Base-by-base conservation (phyloP, 2,888 invertebrate species). In the Oxyteleia sp. region DNA sequence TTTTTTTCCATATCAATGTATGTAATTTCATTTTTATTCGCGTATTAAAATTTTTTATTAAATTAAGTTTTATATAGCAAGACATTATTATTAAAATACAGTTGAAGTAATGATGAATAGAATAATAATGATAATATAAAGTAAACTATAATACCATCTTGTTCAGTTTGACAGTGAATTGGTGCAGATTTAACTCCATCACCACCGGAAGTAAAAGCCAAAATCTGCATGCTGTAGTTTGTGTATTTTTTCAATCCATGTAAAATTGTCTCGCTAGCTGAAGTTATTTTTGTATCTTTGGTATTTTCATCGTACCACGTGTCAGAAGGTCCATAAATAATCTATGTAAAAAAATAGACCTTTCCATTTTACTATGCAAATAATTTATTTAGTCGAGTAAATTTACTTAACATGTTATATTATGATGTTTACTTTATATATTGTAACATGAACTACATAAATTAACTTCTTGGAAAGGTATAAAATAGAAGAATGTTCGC, bases 181-280 rank as follows among this genome's bases (percentile, higher is more conserved):
- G 97, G 96, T 15, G 95, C 95, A 87, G 97, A 96, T 87, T 98
- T 96, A 51, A 98, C 98, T 83, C 99, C 98, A 93, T 99, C 98
- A 10, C 99, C 99, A 85, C 98, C 98, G 72, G 98, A 97, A 5
- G 99, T 99, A 90, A 97, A 98, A 18, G 99, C 98, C 88, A 98
- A 94, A 32, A 99, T 98, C 95, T 98, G 98, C 96, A 99, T 98
- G 75, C 98, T 98, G 94, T 99, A 99, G 94, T 99, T 99, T 1
- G 98, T 99, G 94, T 96, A 98, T 93, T 98, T 98, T 93, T 98
- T 97, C 66, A 99, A 95, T 64, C 98, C 98, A 91, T 98, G 98
- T n/a, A 98, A 95, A 89, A 98, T 98, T 0, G 98, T 98, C 94
- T 98, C 98, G 89, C 97, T 97, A 85, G 97, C 97, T n/a, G 97